These are phyloP conservation scores for Trichomalopsis sarcophagae DNA, from an alignment of 1,140 invertebrate genomes.

Conservation along the genomic window DNA sequence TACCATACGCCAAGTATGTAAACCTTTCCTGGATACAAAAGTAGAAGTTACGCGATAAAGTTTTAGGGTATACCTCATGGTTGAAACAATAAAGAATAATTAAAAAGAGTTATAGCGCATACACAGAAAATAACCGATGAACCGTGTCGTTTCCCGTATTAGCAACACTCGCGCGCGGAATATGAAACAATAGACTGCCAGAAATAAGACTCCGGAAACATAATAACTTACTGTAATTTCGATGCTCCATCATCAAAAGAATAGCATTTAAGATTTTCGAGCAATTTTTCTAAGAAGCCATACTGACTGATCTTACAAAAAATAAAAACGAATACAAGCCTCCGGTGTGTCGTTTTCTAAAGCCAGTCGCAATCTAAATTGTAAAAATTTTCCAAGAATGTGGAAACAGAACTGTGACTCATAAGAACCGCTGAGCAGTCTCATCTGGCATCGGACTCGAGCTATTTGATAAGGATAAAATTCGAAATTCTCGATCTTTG, in stretches of 20 bases:
- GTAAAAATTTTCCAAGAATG: constrained; percentile 1
- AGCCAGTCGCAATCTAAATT: background rate
- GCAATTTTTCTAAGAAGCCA: constrained; percentile 14
- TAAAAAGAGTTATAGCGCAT: background rate
- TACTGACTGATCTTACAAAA: constrained; percentile 9
- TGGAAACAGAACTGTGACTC: background rate
- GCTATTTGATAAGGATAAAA: constrained; percentile 49
- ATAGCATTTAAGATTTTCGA: constrained; percentile 42
- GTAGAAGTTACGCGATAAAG: constrained; percentile 36
- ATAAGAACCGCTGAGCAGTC: background rate
- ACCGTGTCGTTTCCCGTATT: constrained; percentile 45
- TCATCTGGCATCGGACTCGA: constrained; percentile 16
- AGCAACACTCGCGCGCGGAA: constrained; percentile 19
- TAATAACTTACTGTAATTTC: constrained; percentile 53
- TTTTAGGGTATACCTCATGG: constrained; percentile 5
- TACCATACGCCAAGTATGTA: constrained; percentile 17
- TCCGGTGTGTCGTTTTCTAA: background rate
- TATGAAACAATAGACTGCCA: constrained; percentile 55
- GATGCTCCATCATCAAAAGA: constrained; percentile 25
- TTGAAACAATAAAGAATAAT: constrained; percentile 1
- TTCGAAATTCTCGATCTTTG: constrained; percentile 61
- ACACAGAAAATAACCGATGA: constrained; percentile 36
- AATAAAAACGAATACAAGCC: background rate
- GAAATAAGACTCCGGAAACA: constrained; percentile 69
- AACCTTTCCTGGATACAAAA: constrained; percentile 24